phyloP scores from a whole-genome alignment of 2,113 vertebrate species.

The Sturnira hondurensis region DNA sequence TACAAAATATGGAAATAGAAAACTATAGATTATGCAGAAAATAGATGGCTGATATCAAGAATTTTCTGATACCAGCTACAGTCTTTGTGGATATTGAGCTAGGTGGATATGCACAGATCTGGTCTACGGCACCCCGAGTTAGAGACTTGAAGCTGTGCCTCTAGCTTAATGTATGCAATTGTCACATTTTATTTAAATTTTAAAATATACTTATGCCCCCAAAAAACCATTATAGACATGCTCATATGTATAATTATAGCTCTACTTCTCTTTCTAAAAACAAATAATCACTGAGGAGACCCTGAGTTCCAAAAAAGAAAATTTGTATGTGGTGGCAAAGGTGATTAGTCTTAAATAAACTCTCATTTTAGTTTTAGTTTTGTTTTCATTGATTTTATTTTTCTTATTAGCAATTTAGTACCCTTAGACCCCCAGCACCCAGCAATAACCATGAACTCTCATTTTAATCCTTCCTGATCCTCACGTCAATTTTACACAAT shows the following conservation, averaged over 20 bases:
- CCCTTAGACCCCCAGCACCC: no score
- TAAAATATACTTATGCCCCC: neutral
- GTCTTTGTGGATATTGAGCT: rapidly evolving
- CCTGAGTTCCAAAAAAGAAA: neutral
- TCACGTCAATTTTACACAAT: neutral
- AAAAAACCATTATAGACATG: neutral
- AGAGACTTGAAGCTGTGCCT: rapidly evolving
- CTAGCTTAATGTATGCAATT: rapidly evolving
- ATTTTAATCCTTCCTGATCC: neutral
- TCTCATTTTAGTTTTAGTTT: no score
- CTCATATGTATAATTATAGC: neutral
- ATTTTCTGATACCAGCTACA: rapidly evolving
- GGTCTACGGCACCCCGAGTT: rapidly evolving
- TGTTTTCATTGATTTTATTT: no score
- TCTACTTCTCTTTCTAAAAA: neutral
- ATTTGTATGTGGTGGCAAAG: neutral
- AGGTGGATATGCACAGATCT: neutral
- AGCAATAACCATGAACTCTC: neutral
- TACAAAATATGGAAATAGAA: neutral
- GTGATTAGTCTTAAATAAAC: neutral
- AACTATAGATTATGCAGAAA: neutral
- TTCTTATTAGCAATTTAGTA: no score
- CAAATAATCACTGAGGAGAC: neutral
- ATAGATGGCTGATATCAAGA: rapidly evolving
- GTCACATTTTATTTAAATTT: neutral